Conservation (phyloP, 1,140 invertebrate species). For the Cataglyphis hispanica region DNA sequence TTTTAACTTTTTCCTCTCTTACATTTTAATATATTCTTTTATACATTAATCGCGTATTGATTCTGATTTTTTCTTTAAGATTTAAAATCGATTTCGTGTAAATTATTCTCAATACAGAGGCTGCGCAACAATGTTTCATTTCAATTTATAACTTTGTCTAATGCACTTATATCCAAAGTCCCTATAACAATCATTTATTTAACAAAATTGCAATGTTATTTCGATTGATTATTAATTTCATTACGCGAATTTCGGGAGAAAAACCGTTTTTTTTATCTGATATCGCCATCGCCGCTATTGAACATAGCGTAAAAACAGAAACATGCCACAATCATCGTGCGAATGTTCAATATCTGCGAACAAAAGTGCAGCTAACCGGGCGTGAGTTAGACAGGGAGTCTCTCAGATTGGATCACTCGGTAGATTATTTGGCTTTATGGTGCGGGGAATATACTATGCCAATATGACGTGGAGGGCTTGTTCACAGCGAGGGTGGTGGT, state of each 20-base stretch:
- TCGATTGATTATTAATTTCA: neutral
- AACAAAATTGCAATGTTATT: neutral
- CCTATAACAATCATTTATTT: neutral
- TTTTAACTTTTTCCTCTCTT: neutral
- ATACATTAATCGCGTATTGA: neutral
- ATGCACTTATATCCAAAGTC: neutral
- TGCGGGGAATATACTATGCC: constrained; percentile 86
- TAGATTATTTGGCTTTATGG: constrained; percentile 86
- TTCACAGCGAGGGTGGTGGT: constrained; percentile 86
- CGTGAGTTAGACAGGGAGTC: constrained; percentile 61
- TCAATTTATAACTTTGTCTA: neutral
- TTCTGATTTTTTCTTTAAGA: neutral
- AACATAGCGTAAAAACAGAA: constrained; percentile 77
- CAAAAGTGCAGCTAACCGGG: constrained; percentile 57
- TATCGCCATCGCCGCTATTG: constrained; percentile 65
- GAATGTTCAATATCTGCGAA: constrained; percentile 59
- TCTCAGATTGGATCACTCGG: constrained; percentile 82
- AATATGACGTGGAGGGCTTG: constrained; percentile 87
- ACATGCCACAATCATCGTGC: constrained; percentile 77
- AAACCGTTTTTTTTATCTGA: neutral
- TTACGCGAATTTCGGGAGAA: neutral
- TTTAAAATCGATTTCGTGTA: too few species aligned
- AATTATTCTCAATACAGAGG: too few species aligned
- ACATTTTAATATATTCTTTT: constrained; percentile 1
- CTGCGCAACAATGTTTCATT: too few species aligned